Evolutionary conservation across 35 echinoderm and acorn worm genomes (phyloP).

Genomic region (Ptychodera flava): DNA sequence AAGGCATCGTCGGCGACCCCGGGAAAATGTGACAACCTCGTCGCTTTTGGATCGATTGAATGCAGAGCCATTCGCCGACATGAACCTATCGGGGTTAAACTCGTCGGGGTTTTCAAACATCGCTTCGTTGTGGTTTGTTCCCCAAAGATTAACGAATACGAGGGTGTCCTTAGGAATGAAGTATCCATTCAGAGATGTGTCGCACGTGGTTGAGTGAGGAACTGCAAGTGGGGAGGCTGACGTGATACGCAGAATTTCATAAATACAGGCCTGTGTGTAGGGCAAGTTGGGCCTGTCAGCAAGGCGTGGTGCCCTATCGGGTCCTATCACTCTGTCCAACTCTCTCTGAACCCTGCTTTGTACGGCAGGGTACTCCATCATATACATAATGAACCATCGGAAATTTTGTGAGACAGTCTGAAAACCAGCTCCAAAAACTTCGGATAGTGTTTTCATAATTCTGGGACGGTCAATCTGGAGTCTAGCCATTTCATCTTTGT

Average conservation of each 20-base stretch:
- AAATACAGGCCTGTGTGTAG: conserved; percentile 43
- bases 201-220: conserved; percentile 30
- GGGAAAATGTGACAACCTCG: conserved; percentile 67
- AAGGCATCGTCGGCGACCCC: conserved; percentile 40
- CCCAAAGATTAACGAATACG: conserved; percentile 44
- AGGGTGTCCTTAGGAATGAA: conserved; percentile 49
- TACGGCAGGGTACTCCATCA: conserved; percentile 54
- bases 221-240: conserved; percentile 38
- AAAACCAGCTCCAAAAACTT: conserved; percentile 60
- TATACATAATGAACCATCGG: conserved; percentile 68
- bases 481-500: background rate
- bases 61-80: conserved; percentile 36
- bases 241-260: conserved; percentile 52
- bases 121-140: conserved; percentile 18
- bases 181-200: conserved; percentile 41
- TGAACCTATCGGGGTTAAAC: conserved; percentile 78
- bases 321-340: conserved; percentile 40
- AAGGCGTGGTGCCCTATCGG: conserved; percentile 47
- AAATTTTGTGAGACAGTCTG: conserved; percentile 59
- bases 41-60: conserved; percentile 30
- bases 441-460: background rate
- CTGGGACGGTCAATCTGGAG: background rate
- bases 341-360: conserved; percentile 59
- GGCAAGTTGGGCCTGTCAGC: conserved; percentile 35
- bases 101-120: conserved; percentile 42